These are phyloP conservation scores for Uromys caudimaculatus DNA, from an alignment of 2,797 vertebrate species.

Conservation along the genomic window DNA sequence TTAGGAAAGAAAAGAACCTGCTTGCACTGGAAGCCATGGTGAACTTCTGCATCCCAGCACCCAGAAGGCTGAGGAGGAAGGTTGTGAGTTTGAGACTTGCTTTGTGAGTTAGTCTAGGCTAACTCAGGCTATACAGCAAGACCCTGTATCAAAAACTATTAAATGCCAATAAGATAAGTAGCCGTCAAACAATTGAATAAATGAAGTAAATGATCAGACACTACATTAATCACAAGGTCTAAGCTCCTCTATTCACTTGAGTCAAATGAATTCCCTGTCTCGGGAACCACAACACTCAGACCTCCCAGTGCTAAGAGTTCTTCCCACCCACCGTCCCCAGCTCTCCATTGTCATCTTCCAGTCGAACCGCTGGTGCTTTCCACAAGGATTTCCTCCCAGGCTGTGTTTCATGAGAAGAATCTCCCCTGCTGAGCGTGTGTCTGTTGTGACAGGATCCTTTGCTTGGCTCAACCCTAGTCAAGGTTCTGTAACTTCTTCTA, in stretches of 20 bases:
- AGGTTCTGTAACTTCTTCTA: not conserved
- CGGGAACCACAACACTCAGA: not conserved
- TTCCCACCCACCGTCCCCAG: not conserved
- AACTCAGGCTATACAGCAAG: not conserved
- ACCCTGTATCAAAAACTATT: not conserved
- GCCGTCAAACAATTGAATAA: not conserved
- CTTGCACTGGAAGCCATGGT: not conserved
- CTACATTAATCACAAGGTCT: not conserved
- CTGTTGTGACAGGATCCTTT: not conserved
- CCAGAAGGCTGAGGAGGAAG: not conserved
- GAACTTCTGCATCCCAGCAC: not conserved
- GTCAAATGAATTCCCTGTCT: not conserved
- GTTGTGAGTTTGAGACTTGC: not conserved
- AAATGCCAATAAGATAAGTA: not conserved
- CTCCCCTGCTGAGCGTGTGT: not conserved
- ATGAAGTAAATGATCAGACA: not conserved
- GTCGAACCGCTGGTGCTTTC: not conserved
- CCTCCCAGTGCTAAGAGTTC: not conserved
- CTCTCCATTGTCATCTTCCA: not conserved
- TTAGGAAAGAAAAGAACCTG: not conserved
- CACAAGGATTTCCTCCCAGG: not conserved
- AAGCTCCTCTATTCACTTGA: not conserved
- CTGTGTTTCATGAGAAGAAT: not conserved
- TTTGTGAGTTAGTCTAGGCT: not conserved
- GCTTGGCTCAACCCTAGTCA: not conserved